phyloP scores from a whole-genome alignment of 2,888 invertebrate species.

The Melikaiella ostensackeni region DNA sequence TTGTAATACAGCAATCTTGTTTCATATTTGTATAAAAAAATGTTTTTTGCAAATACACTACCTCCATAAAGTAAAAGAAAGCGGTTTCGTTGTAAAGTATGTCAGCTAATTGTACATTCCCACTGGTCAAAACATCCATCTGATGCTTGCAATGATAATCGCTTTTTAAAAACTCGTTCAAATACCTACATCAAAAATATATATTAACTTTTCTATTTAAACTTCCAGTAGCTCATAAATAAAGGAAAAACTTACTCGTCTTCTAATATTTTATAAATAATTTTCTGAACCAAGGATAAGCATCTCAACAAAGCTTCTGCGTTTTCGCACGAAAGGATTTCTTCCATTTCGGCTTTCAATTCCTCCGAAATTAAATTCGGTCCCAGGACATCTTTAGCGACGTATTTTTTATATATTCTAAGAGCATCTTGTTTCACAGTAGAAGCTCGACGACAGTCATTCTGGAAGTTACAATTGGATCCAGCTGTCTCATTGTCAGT shows the following conservation, averaged over 20 bases:
- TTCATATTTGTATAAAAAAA: conserved; percentile 16
- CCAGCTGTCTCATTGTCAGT: conserved; percentile 40
- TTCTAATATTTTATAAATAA: conserved; percentile 84
- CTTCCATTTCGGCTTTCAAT: conserved; percentile 81
- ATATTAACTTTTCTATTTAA: conserved; percentile 21
- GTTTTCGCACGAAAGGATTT: conserved; percentile 84
- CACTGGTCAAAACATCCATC: conserved; percentile 92
- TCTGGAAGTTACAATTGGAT: conserved; percentile 16
- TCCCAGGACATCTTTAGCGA: conserved; percentile 84
- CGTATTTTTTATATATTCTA: conserved; percentile 87
- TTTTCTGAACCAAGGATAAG: conserved; percentile 86
- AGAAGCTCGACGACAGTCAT: conserved; percentile 52
- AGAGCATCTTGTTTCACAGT: conserved; percentile 80
- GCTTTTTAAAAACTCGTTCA: conserved; percentile 89
- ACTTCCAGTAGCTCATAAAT: conserved; percentile 1
- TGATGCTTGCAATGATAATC: conserved; percentile 95
- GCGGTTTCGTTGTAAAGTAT: conserved; percentile 94
- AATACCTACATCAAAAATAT: conserved; percentile 79
- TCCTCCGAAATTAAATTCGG: conserved; percentile 81
- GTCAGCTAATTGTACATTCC: conserved; percentile 89
- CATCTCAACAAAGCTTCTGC: conserved; percentile 84
- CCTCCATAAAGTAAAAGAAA: conserved; percentile 96
- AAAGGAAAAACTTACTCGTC: conserved; percentile 78
- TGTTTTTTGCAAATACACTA: conserved; percentile 62
- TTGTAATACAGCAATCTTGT: no score